These are phyloP conservation scores for Alexandromys oeconomus DNA, from an alignment of 2,797 vertebrate genomes.

Conservation along the genomic window DNA sequence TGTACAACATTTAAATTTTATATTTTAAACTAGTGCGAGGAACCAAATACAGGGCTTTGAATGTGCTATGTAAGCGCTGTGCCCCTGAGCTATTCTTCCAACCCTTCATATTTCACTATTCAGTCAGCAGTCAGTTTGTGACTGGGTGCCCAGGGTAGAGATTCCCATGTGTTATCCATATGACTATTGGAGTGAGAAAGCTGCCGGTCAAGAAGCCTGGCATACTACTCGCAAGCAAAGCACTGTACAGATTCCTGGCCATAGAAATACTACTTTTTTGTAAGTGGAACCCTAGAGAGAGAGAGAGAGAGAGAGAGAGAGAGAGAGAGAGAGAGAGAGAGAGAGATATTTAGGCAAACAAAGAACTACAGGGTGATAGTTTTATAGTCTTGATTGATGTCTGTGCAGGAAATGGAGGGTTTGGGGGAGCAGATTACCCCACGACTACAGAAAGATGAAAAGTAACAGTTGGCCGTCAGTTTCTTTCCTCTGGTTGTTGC, in stretches of 20 bases:
- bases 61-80: not conserved
- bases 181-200: not conserved
- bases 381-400: not conserved
- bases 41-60: not conserved
- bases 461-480: not conserved
- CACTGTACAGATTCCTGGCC: not conserved
- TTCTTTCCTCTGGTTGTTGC: not conserved
- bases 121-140: not conserved
- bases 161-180: not conserved
- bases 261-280: not conserved
- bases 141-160: not conserved
- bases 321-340: too few relatives aligned
- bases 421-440: not conserved
- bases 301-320: too few relatives aligned
- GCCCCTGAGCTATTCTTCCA: not conserved
- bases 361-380: not conserved
- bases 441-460: not conserved
- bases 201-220: slow-evolving; percentile 11
- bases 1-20: not conserved
- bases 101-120: not conserved
- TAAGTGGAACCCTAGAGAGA: not conserved
- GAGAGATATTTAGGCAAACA: not conserved
- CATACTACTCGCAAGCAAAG: not conserved
- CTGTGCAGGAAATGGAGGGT: not conserved
- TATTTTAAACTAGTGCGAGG: not conserved